These are phyloP conservation scores for Trinorchestia longiramus DNA, from an alignment of 1,140 invertebrate genomes.

Conservation along the genomic window DNA sequence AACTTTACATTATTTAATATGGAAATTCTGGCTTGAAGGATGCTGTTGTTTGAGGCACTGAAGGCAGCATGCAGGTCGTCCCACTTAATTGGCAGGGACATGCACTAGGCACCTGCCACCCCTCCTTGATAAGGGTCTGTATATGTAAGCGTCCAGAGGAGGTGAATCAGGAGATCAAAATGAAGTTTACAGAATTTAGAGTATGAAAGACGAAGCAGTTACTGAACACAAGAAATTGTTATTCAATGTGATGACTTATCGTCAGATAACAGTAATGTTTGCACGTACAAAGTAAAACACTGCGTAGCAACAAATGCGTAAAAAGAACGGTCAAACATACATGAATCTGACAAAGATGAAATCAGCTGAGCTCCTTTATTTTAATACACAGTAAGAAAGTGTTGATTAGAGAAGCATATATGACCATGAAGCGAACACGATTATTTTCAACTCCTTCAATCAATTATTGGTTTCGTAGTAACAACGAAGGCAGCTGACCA, in stretches of 20 bases:
- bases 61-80: background rate
- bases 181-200: background rate
- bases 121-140: background rate
- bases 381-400: background rate
- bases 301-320: background rate
- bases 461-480: background rate
- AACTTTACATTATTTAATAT: background rate
- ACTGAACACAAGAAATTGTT: background rate
- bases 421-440: background rate
- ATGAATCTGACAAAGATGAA: too few species aligned
- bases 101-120: background rate
- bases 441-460: background rate
- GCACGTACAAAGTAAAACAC: background rate
- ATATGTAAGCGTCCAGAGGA: background rate
- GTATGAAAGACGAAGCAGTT: background rate
- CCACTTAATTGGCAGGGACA: background rate
- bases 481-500: background rate
- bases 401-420: background rate
- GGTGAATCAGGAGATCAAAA: background rate
- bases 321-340: background rate
- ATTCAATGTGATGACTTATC: background rate
- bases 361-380: background rate
- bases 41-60: background rate
- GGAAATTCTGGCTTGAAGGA: background rate
- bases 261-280: background rate